Evolutionary conservation across 2,888 invertebrate species (phyloP), one percentile per base, ranked within the genome.

Genomic region (Orthosia cruda): DNA sequence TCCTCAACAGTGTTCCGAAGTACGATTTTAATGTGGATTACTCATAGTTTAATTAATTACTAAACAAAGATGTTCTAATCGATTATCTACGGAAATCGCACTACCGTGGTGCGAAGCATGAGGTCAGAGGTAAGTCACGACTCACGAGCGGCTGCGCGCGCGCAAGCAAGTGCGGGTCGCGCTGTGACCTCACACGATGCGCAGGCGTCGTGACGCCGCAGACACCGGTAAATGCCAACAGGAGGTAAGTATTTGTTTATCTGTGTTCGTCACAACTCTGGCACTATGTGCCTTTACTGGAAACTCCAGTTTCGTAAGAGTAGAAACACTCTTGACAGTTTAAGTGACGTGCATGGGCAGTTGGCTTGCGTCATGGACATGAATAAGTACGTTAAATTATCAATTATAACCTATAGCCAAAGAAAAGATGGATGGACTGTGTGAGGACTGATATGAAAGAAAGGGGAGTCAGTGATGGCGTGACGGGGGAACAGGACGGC

Each of bases 61-160:
- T 74, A 62, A 74, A 83, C 49, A 72, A 83, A 74, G 71, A 72
- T 80, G 50, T 66, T 81, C 47, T 50, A 61, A 58, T 58, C 74
- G 59, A 77, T 74, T 71, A 52, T 54, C 64, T 75, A 57, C 55
- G 71, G 70, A 74, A 75, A 73, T 77, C 63, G 59, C 70, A 75
- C 71, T 77, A 74, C 58, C 47, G 73, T 75, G 64, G 67, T 79
- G 78, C 72, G 66, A 81, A 80, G 47, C 69, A 76, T 85, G 83
- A 89, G 85, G 86, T 87, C 88, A 84, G 68, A 73, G 66, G 47
- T 73, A 74, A 87, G 87, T 86, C 88, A 87, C 88, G 89, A 88
- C 86, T 88, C 88, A 87, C 88, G 89, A 86, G 74, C 73, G 45
- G 52, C 61, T 77, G 73, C 74, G 74, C 76, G 75, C 64, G 76